Percentiles rank a stretch among this genome's conserved stretches.
Evolutionary conservation across 1,140 invertebrate species (phyloP).

Genomic region (Ectropis grisescens): DNA sequence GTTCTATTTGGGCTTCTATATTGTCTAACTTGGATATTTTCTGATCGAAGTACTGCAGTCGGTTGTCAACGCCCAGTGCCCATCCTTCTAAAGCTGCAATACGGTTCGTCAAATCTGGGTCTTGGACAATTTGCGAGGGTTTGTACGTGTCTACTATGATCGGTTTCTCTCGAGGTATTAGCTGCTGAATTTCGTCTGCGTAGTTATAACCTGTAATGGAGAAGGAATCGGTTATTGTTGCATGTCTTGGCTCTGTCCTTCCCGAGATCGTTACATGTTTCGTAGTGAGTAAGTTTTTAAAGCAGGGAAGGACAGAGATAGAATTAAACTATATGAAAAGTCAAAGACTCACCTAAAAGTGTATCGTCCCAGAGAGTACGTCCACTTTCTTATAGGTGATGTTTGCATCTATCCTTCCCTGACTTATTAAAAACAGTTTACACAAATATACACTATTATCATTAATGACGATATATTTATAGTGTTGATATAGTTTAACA

Average conservation of each 20-base stretch:
- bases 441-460: no score
- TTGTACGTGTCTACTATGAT: conserved; percentile 30
- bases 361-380: conserved; percentile 38
- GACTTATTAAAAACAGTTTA: conserved; percentile 19
- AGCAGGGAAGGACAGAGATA: conserved; percentile 64
- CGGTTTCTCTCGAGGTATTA: conserved; percentile 16
- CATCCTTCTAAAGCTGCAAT: conserved; percentile 51
- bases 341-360: conserved; percentile 60
- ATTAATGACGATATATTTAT: no score
- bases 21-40: conserved; percentile 49
- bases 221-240: conserved; percentile 8
- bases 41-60: conserved; percentile 37
- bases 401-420: conserved; percentile 63
- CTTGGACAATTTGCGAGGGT: conserved; percentile 36
- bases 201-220: conserved; percentile 50
- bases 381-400: conserved; percentile 63
- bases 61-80: conserved; percentile 43
- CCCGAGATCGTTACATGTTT: conserved; percentile 45
- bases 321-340: conserved; percentile 26
- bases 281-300: conserved; percentile 5
- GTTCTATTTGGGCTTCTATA: conserved; percentile 43
- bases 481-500: not conserved
- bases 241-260: conserved; percentile 46
- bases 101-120: conserved; percentile 35
- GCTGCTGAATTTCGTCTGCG: conserved; percentile 13